Base-by-base conservation (phyloP, 23 tunicate genomes). In the Botrylloides violaceus region DNA sequence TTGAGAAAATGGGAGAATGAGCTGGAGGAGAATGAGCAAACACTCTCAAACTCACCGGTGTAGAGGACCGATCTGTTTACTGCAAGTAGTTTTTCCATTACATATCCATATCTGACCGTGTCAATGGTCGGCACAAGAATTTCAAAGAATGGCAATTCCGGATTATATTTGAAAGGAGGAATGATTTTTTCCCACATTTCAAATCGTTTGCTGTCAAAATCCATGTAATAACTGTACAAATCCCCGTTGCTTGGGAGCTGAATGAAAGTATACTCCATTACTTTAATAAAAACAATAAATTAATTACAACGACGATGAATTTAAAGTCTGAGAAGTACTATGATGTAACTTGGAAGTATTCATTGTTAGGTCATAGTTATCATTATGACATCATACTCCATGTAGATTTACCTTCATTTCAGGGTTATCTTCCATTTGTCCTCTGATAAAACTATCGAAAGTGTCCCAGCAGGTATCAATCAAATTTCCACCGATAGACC, bases 91-190 rank as follows among this genome's bases (percentile, higher is more conserved):
- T 95, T 95, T 60, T 87, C 99, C 99, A 95, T 95, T 43, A 95
- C 34, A 59, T 82, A 95, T 7, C 99, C 99, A 63, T 77, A 95
- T 43, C 99, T 75, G 58, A 84, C 87, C 2, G 99, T 95, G 58
- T 95, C 99, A 29, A 95, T 77, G 34, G 99, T 95, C 15, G 99
- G 99, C 33, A 95, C 99, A 70, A 95, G 76, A 78, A 95, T 87
- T 59, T 95, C 99, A 38, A 95, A 95, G 82, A 95, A 95, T n/a
- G 92, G 92, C 22, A 64, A 36, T 36, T 87, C 87, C 34, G 79
- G 21, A 68, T 79, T 49, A 77, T 95, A 95, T 71, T 87, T 87
- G 77, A 95, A 95, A 20, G 73, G 28, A 20, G 99, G 91, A 4
- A 95, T 70, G 50, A 82, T 82, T 43, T 87, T 66, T 47, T 95